Evolutionary conservation across 2,888 invertebrate genomes (phyloP).

Genomic region (Eupithecia exiguata): DNA sequence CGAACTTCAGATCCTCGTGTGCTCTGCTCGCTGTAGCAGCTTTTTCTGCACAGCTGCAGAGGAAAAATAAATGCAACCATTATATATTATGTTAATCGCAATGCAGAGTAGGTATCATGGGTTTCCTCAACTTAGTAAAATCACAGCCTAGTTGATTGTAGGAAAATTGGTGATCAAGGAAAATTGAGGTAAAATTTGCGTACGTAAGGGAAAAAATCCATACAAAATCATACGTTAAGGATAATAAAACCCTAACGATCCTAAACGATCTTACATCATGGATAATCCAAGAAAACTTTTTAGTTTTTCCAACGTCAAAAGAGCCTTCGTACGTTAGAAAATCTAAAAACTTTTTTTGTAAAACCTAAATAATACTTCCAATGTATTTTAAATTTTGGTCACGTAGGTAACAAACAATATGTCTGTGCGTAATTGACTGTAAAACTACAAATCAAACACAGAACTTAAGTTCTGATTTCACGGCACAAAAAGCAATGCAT

Average conservation of each 20-base stretch:
- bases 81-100: neutral
- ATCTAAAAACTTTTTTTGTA: neutral
- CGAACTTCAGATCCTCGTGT: no score
- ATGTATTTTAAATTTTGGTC: no score
- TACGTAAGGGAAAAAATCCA: conserved; percentile 4
- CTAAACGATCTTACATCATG: neutral
- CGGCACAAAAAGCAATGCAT: no score
- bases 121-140: neutral
- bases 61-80: neutral
- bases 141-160: neutral
- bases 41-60: neutral
- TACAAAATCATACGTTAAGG: neutral
- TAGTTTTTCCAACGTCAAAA: no score
- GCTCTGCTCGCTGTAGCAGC: no score
- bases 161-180: conserved; percentile 2
- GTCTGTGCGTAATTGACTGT: no score
- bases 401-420: no score
- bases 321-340: no score
- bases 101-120: neutral
- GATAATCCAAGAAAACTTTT: neutral
- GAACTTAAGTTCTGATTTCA: no score
- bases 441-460: no score
- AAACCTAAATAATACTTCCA: neutral
- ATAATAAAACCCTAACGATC: neutral
- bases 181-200: neutral